These are phyloP conservation scores for Amblyopsis hoosieri DNA, from an alignment of 2,797 vertebrate species.

Conservation along the genomic window DNA sequence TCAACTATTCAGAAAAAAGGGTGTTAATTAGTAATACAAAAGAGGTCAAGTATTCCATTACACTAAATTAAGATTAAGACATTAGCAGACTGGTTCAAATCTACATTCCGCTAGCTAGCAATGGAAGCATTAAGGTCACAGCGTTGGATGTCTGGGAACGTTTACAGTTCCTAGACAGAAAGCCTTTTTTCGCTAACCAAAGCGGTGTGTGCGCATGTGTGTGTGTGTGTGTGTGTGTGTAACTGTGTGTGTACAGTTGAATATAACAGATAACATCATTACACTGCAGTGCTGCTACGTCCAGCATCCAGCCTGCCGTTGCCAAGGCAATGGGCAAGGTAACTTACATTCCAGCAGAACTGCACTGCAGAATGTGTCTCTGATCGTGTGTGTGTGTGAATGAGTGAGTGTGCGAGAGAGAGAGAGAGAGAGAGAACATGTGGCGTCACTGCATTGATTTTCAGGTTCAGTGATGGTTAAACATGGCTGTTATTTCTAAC, in stretches of 20 bases:
- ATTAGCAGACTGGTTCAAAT: background rate
- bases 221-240: slow-evolving; percentile 28
- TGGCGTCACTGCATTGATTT: too few species aligned
- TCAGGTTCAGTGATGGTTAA: too few species aligned
- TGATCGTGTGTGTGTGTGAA: slow-evolving; percentile 17
- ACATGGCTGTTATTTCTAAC: too few species aligned
- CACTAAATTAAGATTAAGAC: background rate
- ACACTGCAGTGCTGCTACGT: slow-evolving; percentile 47
- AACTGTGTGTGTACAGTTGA: slow-evolving; percentile 46
- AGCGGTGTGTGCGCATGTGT: slow-evolving; percentile 11
- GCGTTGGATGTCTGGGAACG: background rate
- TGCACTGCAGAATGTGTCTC: slow-evolving; percentile 44
- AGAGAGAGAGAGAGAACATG: too few species aligned
- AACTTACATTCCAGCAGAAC: slow-evolving; percentile 61
- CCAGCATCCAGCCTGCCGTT: slow-evolving; percentile 61
- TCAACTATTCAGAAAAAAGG: background rate
- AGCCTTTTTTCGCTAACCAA: slow-evolving; percentile 7
- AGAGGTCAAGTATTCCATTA: background rate
- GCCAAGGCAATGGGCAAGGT: slow-evolving; percentile 68
- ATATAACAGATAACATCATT: slow-evolving; percentile 67
- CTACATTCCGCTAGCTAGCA: background rate
- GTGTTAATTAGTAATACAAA: background rate
- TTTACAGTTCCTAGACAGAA: slow-evolving; percentile 9
- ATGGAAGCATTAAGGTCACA: slow-evolving; percentile 9
- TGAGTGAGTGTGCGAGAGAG: background rate